phyloP scores from a whole-genome alignment of 1,140 invertebrate species.

The Drosophila neocordata region DNA sequence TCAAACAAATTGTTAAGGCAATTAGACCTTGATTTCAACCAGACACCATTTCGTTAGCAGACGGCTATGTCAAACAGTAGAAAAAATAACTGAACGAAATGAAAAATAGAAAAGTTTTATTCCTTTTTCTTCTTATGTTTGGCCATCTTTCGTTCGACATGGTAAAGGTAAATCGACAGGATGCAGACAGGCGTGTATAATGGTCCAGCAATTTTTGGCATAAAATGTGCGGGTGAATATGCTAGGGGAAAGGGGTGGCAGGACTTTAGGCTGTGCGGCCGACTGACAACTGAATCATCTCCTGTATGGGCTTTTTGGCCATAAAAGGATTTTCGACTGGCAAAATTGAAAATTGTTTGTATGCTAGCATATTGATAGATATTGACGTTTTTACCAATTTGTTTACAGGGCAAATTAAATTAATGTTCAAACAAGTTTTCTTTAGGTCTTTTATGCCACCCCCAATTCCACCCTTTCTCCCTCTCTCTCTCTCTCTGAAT shows the following conservation, averaged over 20 bases:
- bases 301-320: constrained; percentile 1
- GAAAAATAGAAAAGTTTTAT: constrained; percentile 4
- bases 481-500: no score
- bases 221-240: constrained; percentile 30
- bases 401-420: constrained; percentile 21
- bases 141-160: neutral
- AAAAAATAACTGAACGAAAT: neutral
- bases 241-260: neutral
- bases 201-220: constrained; percentile 23
- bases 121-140: neutral
- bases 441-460: neutral
- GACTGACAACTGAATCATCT: constrained; percentile 6
- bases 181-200: constrained; percentile 41
- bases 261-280: neutral
- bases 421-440: constrained; percentile 14
- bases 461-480: no score
- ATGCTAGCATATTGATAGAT: constrained; percentile 27
- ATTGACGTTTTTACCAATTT: constrained; percentile 37
- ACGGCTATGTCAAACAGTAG: neutral
- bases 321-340: constrained; percentile 25
- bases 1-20: neutral
- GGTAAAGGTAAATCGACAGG: constrained; percentile 50
- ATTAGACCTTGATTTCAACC: neutral
- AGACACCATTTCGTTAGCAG: neutral
- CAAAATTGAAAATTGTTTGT: constrained; percentile 27